phyloP scores from a whole-genome alignment of 2,113 vertebrate species.

The Strix aluco region DNA sequence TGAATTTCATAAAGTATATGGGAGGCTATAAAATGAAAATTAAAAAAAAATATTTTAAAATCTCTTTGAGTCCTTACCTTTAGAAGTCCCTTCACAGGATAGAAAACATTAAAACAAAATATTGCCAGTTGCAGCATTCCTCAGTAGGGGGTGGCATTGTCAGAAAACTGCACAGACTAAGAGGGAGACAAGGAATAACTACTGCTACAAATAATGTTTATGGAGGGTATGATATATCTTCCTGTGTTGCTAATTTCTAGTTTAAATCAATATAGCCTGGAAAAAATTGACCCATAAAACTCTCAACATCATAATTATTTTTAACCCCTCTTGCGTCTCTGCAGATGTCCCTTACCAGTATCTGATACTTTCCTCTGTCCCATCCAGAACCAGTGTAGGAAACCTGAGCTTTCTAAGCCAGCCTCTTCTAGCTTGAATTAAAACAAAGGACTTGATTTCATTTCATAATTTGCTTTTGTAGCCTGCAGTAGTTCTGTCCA shows the following conservation, averaged over 20 bases:
- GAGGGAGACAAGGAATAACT: background rate
- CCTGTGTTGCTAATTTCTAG: constrained; percentile 13
- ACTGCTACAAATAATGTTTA: constrained; percentile 14
- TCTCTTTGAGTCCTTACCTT: background rate
- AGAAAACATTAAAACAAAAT: background rate
- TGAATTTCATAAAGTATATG: background rate
- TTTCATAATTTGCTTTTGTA: background rate
- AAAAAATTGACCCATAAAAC: constrained; percentile 13
- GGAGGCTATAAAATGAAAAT: background rate
- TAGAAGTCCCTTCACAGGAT: background rate
- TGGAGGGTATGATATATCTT: background rate
- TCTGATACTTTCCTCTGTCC: background rate
- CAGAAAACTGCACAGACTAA: background rate
- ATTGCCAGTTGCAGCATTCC: background rate
- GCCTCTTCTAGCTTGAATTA: background rate
- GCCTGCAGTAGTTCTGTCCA: background rate
- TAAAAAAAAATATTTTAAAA: background rate
- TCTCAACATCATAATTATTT: background rate
- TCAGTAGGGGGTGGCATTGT: constrained; percentile 19
- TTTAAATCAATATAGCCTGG: constrained; percentile 26
- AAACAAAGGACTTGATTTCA: background rate
- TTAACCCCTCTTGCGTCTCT: background rate
- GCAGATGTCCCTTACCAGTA: background rate
- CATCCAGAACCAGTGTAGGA: background rate
- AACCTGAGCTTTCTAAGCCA: background rate